A percentile compares a stretch with the other conserved stretches of the same genome.
Evolutionary conservation across 1,140 invertebrate genomes (phyloP).

Genomic region (Calycopis cecrops): DNA sequence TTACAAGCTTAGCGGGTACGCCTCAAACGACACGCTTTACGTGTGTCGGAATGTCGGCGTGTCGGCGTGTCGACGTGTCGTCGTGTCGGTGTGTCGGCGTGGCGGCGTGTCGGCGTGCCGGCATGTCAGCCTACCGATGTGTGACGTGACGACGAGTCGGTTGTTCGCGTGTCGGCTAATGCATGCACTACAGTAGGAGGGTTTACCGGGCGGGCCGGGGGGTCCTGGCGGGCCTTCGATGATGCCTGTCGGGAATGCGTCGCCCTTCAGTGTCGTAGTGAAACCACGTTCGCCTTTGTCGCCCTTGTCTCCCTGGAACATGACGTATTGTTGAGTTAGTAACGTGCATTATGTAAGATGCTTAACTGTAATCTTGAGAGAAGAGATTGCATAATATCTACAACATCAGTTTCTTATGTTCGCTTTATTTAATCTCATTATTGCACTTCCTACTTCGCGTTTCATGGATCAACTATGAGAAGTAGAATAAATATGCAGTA

Average conservation of each 20-base stretch:
- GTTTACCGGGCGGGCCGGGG: slow-evolving; percentile 88
- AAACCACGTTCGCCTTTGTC: slow-evolving; percentile 93
- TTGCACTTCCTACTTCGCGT: too few species aligned
- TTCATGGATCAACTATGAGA: too few species aligned
- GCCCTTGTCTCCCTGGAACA: slow-evolving; percentile 89
- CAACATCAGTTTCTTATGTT: too few species aligned
- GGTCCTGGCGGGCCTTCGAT: slow-evolving; percentile 95
- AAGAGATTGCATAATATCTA: too few species aligned
- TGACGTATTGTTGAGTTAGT: too few species aligned
- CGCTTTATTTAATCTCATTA: too few species aligned
- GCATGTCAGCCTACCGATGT: not conserved
- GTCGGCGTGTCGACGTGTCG: slow-evolving; percentile 7
- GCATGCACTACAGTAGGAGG: not conserved
- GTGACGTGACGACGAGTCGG: slow-evolving; percentile 9
- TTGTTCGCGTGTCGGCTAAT: too few species aligned
- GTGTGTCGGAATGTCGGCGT: not conserved
- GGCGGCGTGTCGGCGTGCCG: not conserved
- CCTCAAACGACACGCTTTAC: too few species aligned
- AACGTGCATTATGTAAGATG: too few species aligned
- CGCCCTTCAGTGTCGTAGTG: slow-evolving; percentile 91
- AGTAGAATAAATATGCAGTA: too few species aligned
- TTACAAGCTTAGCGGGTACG: too few species aligned
- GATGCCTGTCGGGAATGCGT: slow-evolving; percentile 92
- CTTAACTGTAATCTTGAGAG: too few species aligned
- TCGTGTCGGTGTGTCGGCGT: not conserved